Percentiles rank a stretch among this genome's conserved stretches.
phyloP scores from a whole-genome alignment of 2,113 vertebrate species.

The Hippocampus comes region DNA sequence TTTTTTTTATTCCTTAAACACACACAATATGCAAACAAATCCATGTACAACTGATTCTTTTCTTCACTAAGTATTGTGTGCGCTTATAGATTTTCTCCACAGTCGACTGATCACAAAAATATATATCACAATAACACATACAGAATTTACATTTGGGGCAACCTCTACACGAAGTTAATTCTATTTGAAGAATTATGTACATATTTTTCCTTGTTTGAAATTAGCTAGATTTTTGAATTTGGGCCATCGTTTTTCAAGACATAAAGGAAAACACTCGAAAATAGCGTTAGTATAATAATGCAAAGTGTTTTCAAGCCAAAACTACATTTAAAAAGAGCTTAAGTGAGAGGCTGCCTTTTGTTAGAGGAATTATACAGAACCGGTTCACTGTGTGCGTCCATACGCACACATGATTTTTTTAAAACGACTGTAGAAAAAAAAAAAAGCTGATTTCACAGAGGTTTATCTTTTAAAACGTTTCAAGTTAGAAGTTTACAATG shows the following conservation, averaged over 20 bases:
- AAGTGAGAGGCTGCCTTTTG: not conserved
- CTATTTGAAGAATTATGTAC: not conserved
- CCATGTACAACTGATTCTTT: not conserved
- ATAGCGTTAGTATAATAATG: not conserved
- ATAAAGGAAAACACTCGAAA: not conserved
- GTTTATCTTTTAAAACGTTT: not conserved
- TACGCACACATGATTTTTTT: not conserved
- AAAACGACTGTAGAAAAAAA: not conserved
- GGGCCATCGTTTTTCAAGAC: not conserved
- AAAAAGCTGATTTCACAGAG: not conserved
- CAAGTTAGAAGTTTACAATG: not conserved
- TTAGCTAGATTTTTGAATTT: not conserved
- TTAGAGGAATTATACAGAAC: not conserved
- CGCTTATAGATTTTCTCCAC: not conserved
- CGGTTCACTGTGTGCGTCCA: not conserved
- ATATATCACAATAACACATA: not conserved
- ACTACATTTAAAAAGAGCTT: not conserved
- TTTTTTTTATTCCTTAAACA: not conserved
- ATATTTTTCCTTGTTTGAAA: not conserved
- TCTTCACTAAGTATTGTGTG: not conserved
- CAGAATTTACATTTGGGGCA: not conserved
- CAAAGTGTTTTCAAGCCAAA: not conserved
- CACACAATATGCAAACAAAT: not conserved
- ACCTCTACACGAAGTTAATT: not conserved
- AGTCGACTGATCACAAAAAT: slow-evolving; percentile 3